phyloP scores from a whole-genome alignment of 2,797 vertebrate genomes.

The Eleutherodactylus coqui region DNA sequence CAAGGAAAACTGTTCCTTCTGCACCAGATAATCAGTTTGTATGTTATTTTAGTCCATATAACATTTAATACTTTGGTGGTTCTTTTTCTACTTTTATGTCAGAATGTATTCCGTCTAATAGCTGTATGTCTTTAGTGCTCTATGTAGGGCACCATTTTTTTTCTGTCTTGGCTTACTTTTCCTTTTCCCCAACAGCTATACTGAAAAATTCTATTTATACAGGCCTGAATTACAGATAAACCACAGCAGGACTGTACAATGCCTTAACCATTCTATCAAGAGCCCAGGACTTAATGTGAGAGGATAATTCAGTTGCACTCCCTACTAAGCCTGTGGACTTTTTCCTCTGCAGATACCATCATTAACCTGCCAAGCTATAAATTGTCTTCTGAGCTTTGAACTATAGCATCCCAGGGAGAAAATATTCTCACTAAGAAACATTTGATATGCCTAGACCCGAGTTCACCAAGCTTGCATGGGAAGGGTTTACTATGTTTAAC shows the following conservation, averaged over 20 bases:
- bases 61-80: neutral
- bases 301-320: conserved; percentile 61
- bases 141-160: conserved; percentile 30
- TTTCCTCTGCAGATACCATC: conserved; percentile 61
- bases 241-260: conserved; percentile 43
- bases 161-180: conserved; percentile 28
- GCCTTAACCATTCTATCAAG: conserved; percentile 53
- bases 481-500: conserved; percentile 29
- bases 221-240: conserved; percentile 58
- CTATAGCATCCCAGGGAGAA: conserved; percentile 49
- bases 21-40: neutral
- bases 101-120: neutral
- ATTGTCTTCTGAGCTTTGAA: conserved; percentile 59
- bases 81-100: neutral
- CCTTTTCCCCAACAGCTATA: conserved; percentile 36
- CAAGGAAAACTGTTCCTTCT: too few relatives aligned
- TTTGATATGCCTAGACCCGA: conserved; percentile 50
- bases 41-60: neutral
- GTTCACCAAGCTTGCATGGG: conserved; percentile 10
- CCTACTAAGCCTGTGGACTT: conserved; percentile 61
- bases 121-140: neutral
- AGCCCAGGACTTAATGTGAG: conserved; percentile 57
- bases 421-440: conserved; percentile 57
- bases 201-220: conserved; percentile 49
- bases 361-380: conserved; percentile 61